A percentile compares a stretch with the other conserved stretches of the same genome.
Conservation (phyloP, 2,797 vertebrate species). For the Chloroceryle inda region DNA sequence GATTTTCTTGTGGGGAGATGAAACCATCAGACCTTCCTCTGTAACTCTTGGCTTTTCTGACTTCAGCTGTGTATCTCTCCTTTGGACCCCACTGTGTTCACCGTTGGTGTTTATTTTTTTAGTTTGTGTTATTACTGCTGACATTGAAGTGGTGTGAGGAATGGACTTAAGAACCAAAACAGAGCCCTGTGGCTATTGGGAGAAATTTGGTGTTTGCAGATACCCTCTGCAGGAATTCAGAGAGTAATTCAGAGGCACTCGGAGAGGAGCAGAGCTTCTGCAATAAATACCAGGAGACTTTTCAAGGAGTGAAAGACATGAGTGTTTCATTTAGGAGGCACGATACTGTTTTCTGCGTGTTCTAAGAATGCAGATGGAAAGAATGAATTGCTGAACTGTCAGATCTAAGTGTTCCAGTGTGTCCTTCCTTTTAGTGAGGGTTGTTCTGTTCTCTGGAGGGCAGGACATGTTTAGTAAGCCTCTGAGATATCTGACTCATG, state of each 20-base stretch:
- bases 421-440: neutral
- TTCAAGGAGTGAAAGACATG: neutral
- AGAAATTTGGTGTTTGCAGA: neutral
- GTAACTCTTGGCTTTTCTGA: neutral
- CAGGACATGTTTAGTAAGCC: neutral
- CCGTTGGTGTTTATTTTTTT: neutral
- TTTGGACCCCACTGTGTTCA: neutral
- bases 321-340: neutral
- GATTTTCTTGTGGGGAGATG: neutral
- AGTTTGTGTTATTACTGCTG: neutral
- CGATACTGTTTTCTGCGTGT: neutral
- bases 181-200: rapidly evolving
- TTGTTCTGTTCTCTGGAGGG: neutral
- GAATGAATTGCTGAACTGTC: neutral
- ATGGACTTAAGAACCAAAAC: neutral
- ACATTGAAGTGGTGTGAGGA: neutral
- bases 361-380: neutral
- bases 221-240: neutral
- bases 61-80: neutral
- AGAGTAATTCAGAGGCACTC: too few relatives aligned
- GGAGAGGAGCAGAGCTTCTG: neutral
- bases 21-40: neutral
- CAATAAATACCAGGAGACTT: neutral
- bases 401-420: neutral
- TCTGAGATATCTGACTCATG: neutral